Conservation (phyloP, 2,888 invertebrate genomes). For the Tetragnatha montana region DNA sequence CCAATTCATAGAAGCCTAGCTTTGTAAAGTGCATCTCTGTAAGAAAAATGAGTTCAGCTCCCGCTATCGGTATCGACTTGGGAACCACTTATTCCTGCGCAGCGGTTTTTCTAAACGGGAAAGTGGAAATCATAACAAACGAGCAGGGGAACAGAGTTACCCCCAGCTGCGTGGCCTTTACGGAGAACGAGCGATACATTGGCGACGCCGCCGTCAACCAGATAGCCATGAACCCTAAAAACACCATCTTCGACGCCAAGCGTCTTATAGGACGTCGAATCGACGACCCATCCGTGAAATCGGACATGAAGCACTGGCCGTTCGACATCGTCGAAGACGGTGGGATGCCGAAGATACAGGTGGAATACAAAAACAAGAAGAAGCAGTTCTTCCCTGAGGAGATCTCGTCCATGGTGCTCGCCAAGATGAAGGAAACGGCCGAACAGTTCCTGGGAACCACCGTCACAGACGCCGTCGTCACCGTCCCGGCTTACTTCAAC, state of each 20-base stretch:
- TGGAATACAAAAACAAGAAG: slow-evolving; percentile 73
- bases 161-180: slow-evolving; percentile 90
- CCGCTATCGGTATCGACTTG: slow-evolving; percentile 85
- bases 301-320: slow-evolving; percentile 89
- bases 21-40: not conserved
- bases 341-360: slow-evolving; percentile 75
- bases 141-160: slow-evolving; percentile 83
- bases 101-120: slow-evolving; percentile 82
- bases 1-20: not conserved
- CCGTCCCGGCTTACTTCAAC: slow-evolving; percentile 86
- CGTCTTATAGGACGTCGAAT: slow-evolving; percentile 88
- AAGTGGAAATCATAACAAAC: slow-evolving; percentile 78
- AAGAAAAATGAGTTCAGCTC: not conserved
- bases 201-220: slow-evolving; percentile 94
- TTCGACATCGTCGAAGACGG: slow-evolving; percentile 83
- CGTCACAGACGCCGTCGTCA: slow-evolving; percentile 85
- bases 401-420: slow-evolving; percentile 84
- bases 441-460: slow-evolving; percentile 79
- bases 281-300: slow-evolving; percentile 85
- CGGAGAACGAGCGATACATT: slow-evolving; percentile 87
- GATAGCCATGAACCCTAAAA: slow-evolving; percentile 84
- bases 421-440: slow-evolving; percentile 82
- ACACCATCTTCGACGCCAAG: slow-evolving; percentile 88
- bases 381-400: slow-evolving; percentile 84
- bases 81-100: slow-evolving; percentile 91